phyloP scores from a whole-genome alignment of 2,888 invertebrate genomes.

The Troides oblongomaculatus region DNA sequence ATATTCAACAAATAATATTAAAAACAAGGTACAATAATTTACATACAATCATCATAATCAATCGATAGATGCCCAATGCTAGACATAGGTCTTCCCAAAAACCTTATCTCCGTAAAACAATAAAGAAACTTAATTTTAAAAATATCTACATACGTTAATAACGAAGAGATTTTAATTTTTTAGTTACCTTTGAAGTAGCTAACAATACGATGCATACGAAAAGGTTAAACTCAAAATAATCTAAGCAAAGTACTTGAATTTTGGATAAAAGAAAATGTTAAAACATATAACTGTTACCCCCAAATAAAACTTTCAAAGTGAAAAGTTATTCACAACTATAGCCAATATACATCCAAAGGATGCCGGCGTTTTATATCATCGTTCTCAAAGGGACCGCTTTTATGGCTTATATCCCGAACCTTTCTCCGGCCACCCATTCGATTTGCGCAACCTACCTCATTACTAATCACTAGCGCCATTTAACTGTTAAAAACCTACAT shows the following conservation, averaged over 20 bases:
- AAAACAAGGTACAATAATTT: background rate
- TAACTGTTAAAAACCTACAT: slow-evolving; percentile 41
- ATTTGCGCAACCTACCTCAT: slow-evolving; percentile 59
- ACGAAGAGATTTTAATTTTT: background rate
- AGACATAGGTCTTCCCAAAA: no score
- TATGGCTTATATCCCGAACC: slow-evolving; percentile 49
- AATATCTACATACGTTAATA: background rate
- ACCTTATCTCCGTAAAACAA: no score
- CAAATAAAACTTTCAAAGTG: slow-evolving; percentile 64
- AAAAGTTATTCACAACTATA: slow-evolving; percentile 47
- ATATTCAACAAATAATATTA: background rate
- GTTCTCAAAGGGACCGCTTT: slow-evolving; percentile 56
- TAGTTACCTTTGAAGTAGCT: background rate
- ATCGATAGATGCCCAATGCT: no score
- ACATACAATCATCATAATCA: background rate
- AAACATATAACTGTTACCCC: slow-evolving; percentile 56
- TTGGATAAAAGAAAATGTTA: slow-evolving; percentile 15
- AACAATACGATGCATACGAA: background rate
- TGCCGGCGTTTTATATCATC: slow-evolving; percentile 69
- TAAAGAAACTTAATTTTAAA: background rate
- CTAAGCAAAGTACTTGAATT: background rate
- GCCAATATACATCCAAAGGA: slow-evolving; percentile 44
- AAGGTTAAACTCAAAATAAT: slow-evolving; percentile 3
- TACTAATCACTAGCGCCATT: slow-evolving; percentile 50
- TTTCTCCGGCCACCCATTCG: slow-evolving; percentile 58